A percentile compares a stretch with the other conserved stretches of the same genome.
Evolutionary conservation across 2,888 invertebrate species (phyloP).

Genomic region (Trissonchulus latispiculum): DNA sequence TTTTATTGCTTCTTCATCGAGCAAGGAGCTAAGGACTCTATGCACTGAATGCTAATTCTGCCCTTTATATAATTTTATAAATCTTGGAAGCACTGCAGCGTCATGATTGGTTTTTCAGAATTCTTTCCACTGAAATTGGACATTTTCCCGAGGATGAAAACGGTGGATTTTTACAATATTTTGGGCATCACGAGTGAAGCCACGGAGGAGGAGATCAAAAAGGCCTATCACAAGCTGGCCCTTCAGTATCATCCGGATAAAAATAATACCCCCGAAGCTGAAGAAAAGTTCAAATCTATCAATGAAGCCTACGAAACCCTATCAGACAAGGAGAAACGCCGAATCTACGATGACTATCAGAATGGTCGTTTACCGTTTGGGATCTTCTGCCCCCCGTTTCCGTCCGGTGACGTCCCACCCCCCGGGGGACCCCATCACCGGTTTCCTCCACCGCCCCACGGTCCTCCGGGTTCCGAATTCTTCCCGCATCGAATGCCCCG

Average conservation of each 20-base stretch:
- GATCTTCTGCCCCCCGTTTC: background rate
- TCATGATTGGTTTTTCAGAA: background rate
- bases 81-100: too few species aligned
- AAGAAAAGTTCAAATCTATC: background rate
- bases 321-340: background rate
- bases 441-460: background rate
- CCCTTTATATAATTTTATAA: too few species aligned
- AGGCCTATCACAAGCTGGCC: background rate
- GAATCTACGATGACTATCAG: background rate
- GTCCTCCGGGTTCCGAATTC: background rate
- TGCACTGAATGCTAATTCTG: too few species aligned
- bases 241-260: background rate
- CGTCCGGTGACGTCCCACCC: too few species aligned
- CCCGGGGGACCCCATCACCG: too few species aligned
- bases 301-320: background rate
- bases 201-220: background rate
- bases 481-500: background rate
- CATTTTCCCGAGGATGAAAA: background rate
- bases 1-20: too few species aligned
- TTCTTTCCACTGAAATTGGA: background rate
- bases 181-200: background rate
- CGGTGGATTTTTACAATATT: background rate
- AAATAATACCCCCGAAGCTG: background rate
- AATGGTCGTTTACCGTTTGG: background rate
- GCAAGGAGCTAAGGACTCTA: too few species aligned